These are phyloP conservation scores for Manis pentadactyla DNA, from an alignment of 2,797 vertebrate species.

Conservation along the genomic window DNA sequence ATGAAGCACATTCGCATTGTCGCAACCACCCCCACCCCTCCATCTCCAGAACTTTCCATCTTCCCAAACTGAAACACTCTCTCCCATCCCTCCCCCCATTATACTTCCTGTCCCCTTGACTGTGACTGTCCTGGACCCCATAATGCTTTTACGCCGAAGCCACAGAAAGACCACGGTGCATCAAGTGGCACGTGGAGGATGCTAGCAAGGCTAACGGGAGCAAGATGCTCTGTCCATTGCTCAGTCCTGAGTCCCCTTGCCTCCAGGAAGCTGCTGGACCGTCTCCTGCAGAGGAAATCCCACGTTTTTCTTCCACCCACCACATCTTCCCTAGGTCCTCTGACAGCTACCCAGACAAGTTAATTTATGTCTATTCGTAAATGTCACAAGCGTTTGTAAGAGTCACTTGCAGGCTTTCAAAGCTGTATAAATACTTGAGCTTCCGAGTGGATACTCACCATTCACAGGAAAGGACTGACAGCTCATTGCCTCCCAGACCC, in stretches of 20 bases:
- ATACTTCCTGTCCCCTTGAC: not conserved
- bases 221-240: not conserved
- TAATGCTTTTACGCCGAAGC: not conserved
- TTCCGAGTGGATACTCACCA: not conserved
- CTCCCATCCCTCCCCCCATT: not conserved
- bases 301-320: not conserved
- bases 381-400: not conserved
- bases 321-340: not conserved
- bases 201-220: not conserved
- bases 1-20: rapidly evolving
- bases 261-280: not conserved
- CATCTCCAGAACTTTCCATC: not conserved
- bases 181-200: too few species aligned
- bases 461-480: not conserved
- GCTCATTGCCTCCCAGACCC: not conserved
- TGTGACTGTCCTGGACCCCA: not conserved
- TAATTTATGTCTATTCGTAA: not conserved
- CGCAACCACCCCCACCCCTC: rapidly evolving
- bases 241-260: not conserved
- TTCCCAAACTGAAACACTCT: not conserved
- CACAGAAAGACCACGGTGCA: not conserved
- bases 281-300: not conserved
- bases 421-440: not conserved
- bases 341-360: not conserved
- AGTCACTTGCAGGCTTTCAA: not conserved